Base-by-base conservation (phyloP, 2,888 invertebrate species). In the Hyposoter dolosus region DNA sequence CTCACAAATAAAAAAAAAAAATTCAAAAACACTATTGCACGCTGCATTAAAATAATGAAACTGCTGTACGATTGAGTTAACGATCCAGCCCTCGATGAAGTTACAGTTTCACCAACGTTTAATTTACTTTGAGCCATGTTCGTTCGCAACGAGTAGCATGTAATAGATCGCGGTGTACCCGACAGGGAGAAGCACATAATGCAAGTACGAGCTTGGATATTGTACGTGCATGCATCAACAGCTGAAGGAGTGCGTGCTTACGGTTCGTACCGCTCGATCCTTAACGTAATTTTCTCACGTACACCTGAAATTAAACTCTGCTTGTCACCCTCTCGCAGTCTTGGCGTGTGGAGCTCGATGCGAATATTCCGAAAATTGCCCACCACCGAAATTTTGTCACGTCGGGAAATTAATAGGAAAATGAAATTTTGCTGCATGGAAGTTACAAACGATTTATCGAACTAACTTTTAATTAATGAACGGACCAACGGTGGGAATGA, bases 211-310 rank as follows among this genome's bases (percentile, higher is more conserved):
- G 75, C 45, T 53, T 71, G 65, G 35, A 10, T 56, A 40, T 35
- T 56, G 56, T n/a, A 60, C 32, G 19, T 68, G 28, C 53, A 23
- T 60, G 23, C 65, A 50, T 17, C 43, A 66, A 74, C 28, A 50
- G 79, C 53, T 84, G 45, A 10, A n/a, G 63, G 45, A 76, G 69
- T 78, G 35, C 47, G 40, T 71, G 71, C 50, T 71, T 43, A 75
- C 40, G 63, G 83, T 75, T 84, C 17, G 76, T 12, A 71, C 80
- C 7, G 63, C 43, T 79, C 83, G 83, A 53, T 53, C 63, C 69
- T 84, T 75, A 80, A 84, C 79, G 79, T 84, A 65, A 69, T 81
- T 71, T 84, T 71, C 63, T 81, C 80, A 76, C 75, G 76, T 66
- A 76, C 47, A 23, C 71, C 76, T 66, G 50, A 76, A 81, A 80